Evolutionary conservation across 2,113 vertebrate species (phyloP).

Genomic region (Odontesthes bonariensis): DNA sequence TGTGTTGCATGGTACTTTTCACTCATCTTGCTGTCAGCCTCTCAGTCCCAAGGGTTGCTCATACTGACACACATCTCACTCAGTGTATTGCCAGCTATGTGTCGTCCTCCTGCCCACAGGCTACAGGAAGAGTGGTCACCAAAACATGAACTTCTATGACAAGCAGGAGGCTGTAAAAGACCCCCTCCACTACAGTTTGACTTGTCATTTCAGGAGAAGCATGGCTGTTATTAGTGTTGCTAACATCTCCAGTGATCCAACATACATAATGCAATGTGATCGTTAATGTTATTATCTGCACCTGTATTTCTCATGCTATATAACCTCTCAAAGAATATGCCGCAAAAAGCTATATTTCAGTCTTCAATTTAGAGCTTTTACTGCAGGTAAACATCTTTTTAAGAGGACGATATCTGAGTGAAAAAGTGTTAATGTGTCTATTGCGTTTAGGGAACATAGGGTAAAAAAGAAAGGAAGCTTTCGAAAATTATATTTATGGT

Average conservation of each 20-base stretch:
- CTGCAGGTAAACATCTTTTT: neutral
- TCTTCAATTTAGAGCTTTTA: neutral
- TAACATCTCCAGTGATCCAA: neutral
- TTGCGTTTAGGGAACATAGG: neutral
- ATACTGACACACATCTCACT: slow-evolving; percentile 54
- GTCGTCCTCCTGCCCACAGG: slow-evolving; percentile 16
- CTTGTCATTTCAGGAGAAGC: slow-evolving; percentile 10
- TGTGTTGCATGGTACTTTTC: slow-evolving; percentile 60
- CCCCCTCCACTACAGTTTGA: slow-evolving; percentile 6
- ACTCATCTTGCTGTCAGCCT: slow-evolving; percentile 74
- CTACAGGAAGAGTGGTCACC: slow-evolving; percentile 20
- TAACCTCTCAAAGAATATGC: slow-evolving; percentile 6
- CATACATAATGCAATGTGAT: slow-evolving; percentile 1
- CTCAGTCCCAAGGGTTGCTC: slow-evolving; percentile 47
- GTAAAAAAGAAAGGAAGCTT: neutral
- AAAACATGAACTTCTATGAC: slow-evolving; percentile 3
- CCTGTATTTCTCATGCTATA: neutral
- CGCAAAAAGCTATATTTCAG: slow-evolving; percentile 1
- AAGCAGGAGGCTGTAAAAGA: slow-evolving; percentile 5
- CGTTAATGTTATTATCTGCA: slow-evolving; percentile 9
- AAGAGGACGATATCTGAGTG: neutral
- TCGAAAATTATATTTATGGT: slow-evolving; percentile 7
- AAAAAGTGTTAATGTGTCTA: slow-evolving; percentile 6
- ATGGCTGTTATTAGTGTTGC: neutral
- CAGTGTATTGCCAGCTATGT: slow-evolving; percentile 34